Conservation (phyloP, 2,797 vertebrate species). For the Halcyon chelicuti region DNA sequence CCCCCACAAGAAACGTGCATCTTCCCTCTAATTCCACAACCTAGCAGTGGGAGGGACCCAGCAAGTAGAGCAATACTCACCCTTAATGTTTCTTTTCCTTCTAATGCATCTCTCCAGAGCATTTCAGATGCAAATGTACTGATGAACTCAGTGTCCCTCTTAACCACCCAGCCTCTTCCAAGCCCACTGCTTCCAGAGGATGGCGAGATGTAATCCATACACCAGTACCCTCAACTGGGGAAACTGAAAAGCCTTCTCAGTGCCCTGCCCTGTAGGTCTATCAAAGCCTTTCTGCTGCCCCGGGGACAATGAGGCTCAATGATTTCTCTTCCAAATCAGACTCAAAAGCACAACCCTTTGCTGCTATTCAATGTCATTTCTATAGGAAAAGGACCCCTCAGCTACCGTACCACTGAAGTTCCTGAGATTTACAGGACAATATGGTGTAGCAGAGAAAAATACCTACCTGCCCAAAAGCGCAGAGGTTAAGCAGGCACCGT, state of each 20-base stretch:
- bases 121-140: background rate
- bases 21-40: background rate
- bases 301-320: background rate
- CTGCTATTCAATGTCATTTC: background rate
- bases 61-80: background rate
- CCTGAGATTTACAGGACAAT: rapidly evolving
- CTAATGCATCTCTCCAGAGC: background rate
- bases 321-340: background rate
- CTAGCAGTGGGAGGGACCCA: background rate
- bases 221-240: background rate
- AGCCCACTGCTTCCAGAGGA: background rate
- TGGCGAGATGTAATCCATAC: background rate
- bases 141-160: background rate
- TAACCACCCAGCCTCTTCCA: too few relatives aligned
- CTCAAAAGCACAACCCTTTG: background rate
- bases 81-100: background rate
- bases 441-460: background rate
- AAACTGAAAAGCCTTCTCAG: background rate
- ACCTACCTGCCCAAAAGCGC: rapidly evolving
- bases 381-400: background rate
- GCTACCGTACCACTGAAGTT: background rate
- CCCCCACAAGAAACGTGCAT: background rate
- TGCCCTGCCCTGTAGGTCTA: background rate
- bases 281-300: background rate
- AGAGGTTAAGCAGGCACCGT: background rate